Evolutionary conservation across 2,113 vertebrate genomes (phyloP).

Genomic region (Zonotrichia leucophrys): DNA sequence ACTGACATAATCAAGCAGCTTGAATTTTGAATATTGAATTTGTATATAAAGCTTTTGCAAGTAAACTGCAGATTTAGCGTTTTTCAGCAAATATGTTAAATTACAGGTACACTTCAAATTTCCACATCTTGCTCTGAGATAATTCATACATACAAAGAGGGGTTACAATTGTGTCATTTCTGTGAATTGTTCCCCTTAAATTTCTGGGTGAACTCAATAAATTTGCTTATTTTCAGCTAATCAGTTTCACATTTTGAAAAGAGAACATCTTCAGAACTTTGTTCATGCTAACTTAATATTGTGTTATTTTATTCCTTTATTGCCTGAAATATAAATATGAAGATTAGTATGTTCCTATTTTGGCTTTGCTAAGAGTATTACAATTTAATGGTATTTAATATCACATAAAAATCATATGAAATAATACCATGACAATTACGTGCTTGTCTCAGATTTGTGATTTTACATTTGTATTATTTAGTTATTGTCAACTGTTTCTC

Average conservation of each 20-base stretch:
- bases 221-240: not conserved
- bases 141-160: not conserved
- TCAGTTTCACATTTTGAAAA: not conserved
- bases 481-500: slow-evolving; percentile 1
- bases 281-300: not conserved
- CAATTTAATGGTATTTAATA: slow-evolving; percentile 14
- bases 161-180: not conserved
- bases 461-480: slow-evolving; percentile 20
- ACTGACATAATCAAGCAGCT: slow-evolving; percentile 14
- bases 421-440: not conserved
- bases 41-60: slow-evolving; percentile 54
- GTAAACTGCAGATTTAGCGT: slow-evolving; percentile 36
- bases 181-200: not conserved
- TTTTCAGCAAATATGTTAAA: slow-evolving; percentile 17
- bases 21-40: slow-evolving; percentile 45
- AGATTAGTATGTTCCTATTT: not conserved
- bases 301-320: slow-evolving; percentile 1
- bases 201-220: not conserved
- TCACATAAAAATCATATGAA: slow-evolving; percentile 15
- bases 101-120: not conserved
- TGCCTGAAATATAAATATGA: slow-evolving; percentile 8
- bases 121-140: not conserved
- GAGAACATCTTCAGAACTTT: not conserved
- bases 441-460: slow-evolving; percentile 45
- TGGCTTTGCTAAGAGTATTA: not conserved